Evolutionary conservation across 2,113 vertebrate species (phyloP).

Genomic region (Coturnix japonica): DNA sequence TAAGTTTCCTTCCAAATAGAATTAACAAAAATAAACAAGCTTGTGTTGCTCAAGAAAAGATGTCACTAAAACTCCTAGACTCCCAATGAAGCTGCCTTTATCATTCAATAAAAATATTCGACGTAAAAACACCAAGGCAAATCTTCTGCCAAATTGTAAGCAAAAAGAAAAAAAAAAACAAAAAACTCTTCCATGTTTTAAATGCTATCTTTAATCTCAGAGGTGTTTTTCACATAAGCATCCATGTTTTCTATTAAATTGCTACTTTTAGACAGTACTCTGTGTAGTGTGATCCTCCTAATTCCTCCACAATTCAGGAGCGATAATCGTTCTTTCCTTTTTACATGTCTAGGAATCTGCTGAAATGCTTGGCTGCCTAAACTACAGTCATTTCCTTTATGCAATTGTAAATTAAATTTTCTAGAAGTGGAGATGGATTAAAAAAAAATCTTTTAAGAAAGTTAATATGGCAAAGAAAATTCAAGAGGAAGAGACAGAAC

Average conservation of each 20-base stretch:
- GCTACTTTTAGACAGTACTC: slow-evolving; percentile 32
- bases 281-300: slow-evolving; percentile 46
- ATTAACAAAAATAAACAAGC: neutral
- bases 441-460: slow-evolving; percentile 29
- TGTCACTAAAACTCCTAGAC: neutral
- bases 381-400: slow-evolving; percentile 57
- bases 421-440: neutral
- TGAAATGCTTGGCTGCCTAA: slow-evolving; percentile 64
- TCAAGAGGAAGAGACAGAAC: neutral
- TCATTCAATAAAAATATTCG: neutral
- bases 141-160: neutral
- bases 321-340: slow-evolving; percentile 52
- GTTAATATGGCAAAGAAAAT: slow-evolving; percentile 31
- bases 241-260: slow-evolving; percentile 43
- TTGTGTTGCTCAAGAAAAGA: neutral
- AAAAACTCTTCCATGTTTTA: neutral
- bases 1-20: neutral
- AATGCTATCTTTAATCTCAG: slow-evolving; percentile 22
- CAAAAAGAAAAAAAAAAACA: neutral
- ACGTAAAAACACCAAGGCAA: slow-evolving; percentile 18
- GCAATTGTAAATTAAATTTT: slow-evolving; percentile 59
- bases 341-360: slow-evolving; percentile 40
- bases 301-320: slow-evolving; percentile 47
- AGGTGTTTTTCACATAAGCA: slow-evolving; percentile 1
- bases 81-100: neutral